Evolutionary conservation across 2,888 invertebrate species (phyloP).

Genomic region (Ectobius pallidus): DNA sequence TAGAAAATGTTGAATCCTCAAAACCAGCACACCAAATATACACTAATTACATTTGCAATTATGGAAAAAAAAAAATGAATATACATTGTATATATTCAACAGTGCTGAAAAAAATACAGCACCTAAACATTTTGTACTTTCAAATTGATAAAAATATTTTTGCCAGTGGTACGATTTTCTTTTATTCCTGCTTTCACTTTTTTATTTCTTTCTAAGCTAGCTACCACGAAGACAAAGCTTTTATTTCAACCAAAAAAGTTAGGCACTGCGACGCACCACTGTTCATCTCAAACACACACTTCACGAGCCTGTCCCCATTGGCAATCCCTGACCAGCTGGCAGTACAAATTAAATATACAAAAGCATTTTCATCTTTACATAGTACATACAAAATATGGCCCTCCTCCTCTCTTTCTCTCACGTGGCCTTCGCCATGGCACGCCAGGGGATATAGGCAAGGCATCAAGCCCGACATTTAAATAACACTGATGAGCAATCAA

Average conservation of each 20-base stretch:
- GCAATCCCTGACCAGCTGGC: slow-evolving; percentile 26
- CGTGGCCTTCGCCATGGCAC: neutral
- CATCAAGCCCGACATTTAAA: neutral
- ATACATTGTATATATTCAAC: slow-evolving; percentile 36
- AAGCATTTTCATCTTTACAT: slow-evolving; percentile 30
- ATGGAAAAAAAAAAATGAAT: slow-evolving; percentile 26
- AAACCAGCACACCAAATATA: slow-evolving; percentile 36
- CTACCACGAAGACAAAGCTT: slow-evolving; percentile 37
- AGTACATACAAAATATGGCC: slow-evolving; percentile 32
- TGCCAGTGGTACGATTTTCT: slow-evolving; percentile 37
- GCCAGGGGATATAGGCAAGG: neutral
- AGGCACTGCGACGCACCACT: slow-evolving; percentile 31
- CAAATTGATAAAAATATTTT: slow-evolving; percentile 44
- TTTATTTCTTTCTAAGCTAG: slow-evolving; percentile 25
- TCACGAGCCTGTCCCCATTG: neutral
- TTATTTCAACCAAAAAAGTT: slow-evolving; percentile 27
- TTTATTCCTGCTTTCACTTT: slow-evolving; percentile 11
- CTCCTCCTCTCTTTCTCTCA: slow-evolving; percentile 6
- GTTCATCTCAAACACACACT: neutral
- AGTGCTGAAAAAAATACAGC: slow-evolving; percentile 41
- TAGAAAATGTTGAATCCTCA: slow-evolving; percentile 10
- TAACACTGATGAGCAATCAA: slow-evolving; percentile 29
- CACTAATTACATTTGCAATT: slow-evolving; percentile 34
- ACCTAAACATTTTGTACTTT: slow-evolving; percentile 42
- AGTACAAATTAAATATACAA: slow-evolving; percentile 38